Evolutionary conservation across 2,113 vertebrate species (phyloP), one percentile per base, ranked within the genome.

Genomic region (Pholis gunnellus): DNA sequence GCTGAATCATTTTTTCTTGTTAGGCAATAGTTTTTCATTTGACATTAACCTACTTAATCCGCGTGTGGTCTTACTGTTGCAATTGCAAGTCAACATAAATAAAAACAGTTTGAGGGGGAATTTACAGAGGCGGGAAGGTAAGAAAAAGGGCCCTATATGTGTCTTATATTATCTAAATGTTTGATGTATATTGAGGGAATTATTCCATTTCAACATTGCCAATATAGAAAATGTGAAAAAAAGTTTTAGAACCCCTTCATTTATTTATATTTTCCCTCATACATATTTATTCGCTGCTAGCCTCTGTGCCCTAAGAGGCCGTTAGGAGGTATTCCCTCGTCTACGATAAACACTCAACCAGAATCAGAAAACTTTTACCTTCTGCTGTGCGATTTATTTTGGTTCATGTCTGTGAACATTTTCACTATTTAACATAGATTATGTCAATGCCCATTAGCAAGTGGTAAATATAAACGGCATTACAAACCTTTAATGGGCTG

Each of bases 401-500:
- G 52, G 65, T 65, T 50, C 9, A 18, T 38, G 40, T 50, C 7
- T 59, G 22, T 63, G 69, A 42, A 27, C 38, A 17, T 48, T 76
- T 54, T 29, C 48, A 50, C 36, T 54, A 42, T 77, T 73, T 61
- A 76, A 18, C 34, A 70, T 57, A 74, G 18, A 71, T 56, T 31
- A 60, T 64, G 50, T n/a, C 22, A 38, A 36, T 22, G n/a, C 11
- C 25, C 29, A 42, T 75, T 77, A 74, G 31, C 25, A 60, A 44
- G 11, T 38, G 17, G 40, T 75, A 56, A 48, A 80, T 73, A 56
- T 60, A 25, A 88, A 64, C 22, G 13, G 34, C 44, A 69, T 80
- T 50, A 11, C 38, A 78, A 59, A 64, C 46, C n/a, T 60, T 46
- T 60, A 86, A 81, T 74, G 52, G 70, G 42, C 69, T 54, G 17